A percentile compares a stretch with the other conserved stretches of the same genome.
These are phyloP conservation scores for Lysandra bellargus DNA, from an alignment of 2,888 invertebrate genomes.

Conservation along the genomic window DNA sequence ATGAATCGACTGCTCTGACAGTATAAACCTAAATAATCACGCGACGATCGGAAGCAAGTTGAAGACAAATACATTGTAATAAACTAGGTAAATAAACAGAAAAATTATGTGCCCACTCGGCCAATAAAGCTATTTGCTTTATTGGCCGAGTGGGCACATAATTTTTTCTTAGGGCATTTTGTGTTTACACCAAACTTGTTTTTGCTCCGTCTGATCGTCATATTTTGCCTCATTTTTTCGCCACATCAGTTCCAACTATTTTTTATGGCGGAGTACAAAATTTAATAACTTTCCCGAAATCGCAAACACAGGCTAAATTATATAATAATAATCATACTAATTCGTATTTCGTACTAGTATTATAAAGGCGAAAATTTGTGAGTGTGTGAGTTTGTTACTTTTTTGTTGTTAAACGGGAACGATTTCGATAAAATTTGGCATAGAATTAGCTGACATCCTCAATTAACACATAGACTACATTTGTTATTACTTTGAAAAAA, in stretches of 20 bases:
- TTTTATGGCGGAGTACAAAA: background rate
- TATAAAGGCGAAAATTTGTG: no score
- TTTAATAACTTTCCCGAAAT: background rate
- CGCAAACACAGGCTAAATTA: no score
- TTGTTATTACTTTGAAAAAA: no score
- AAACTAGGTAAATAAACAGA: background rate
- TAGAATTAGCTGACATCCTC: no score
- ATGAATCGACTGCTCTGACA: no score
- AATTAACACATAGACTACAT: no score
- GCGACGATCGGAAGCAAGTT: background rate
- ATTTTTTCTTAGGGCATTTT: background rate
- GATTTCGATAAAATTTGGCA: no score
- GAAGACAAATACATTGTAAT: background rate
- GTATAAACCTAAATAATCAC: background rate
- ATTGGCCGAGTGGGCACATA: no score
- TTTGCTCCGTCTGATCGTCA: background rate
- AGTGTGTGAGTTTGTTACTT: no score
- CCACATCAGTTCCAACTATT: background rate
- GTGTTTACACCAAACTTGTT: conserved; percentile 1
- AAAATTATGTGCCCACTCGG: background rate
- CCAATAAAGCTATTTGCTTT: background rate
- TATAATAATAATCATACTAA: no score
- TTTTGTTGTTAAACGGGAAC: no score
- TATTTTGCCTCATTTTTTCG: background rate
- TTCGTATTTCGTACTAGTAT: no score